A percentile compares a stretch with the other conserved stretches of the same genome.
Conservation (phyloP, 2,888 invertebrate species). For the Tachystola acroxantha region DNA sequence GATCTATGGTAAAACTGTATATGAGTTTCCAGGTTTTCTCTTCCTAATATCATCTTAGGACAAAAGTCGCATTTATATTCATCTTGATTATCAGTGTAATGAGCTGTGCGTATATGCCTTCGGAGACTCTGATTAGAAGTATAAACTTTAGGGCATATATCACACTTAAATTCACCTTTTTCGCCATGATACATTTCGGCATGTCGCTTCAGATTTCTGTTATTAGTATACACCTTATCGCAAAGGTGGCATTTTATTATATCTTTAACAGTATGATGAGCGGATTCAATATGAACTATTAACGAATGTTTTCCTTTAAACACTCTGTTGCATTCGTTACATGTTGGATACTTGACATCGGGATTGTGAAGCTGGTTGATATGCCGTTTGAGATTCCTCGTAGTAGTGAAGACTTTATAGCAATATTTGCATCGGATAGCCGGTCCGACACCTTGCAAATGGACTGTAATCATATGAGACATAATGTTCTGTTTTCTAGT, state of each 20-base stretch:
- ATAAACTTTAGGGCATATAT: slow-evolving; percentile 53
- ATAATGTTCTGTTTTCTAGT: slow-evolving; percentile 58
- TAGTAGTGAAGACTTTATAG: slow-evolving; percentile 45
- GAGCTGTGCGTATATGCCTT: slow-evolving; percentile 37
- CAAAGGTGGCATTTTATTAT: slow-evolving; percentile 42
- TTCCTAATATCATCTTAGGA: slow-evolving; percentile 23
- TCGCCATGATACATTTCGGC: slow-evolving; percentile 49
- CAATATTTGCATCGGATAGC: slow-evolving; percentile 43
- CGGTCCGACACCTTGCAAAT: slow-evolving; percentile 38
- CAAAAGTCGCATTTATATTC: slow-evolving; percentile 27
- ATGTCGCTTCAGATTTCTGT: slow-evolving; percentile 48
- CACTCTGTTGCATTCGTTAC: slow-evolving; percentile 43
- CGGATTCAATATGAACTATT: slow-evolving; percentile 42
- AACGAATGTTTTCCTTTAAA: slow-evolving; percentile 48
- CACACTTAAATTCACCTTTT: slow-evolving; percentile 42
- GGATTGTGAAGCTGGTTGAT: slow-evolving; percentile 50
- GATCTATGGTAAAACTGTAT: slow-evolving; percentile 18
- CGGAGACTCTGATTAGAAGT: slow-evolving; percentile 52
- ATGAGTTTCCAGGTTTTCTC: slow-evolving; percentile 31
- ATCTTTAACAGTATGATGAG: slow-evolving; percentile 30
- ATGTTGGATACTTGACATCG: slow-evolving; percentile 39
- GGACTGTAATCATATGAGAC: slow-evolving; percentile 58
- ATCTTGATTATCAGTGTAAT: slow-evolving; percentile 29
- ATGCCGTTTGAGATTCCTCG: slow-evolving; percentile 51
- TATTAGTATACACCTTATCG: slow-evolving; percentile 46